Evolutionary conservation across 1,140 invertebrate species (phyloP), one percentile per base, ranked within the genome.

Genomic region (Glossosoma conforme): DNA sequence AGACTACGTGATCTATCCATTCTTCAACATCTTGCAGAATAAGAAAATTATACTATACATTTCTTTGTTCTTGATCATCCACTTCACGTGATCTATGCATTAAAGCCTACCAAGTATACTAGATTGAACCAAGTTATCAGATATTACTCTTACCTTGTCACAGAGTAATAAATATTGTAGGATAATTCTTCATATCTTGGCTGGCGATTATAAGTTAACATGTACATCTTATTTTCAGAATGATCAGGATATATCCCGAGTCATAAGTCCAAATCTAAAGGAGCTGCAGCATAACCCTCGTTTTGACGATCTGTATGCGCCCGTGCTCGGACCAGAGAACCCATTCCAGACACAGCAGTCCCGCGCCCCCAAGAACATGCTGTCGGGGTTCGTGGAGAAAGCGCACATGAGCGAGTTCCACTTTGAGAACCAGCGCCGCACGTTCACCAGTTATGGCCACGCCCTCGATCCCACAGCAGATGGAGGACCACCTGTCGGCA

Each of bases 351-450:
- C 92, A 1, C 80, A 91, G 62, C 93, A 97, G 64, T 85, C 93
- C 68, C 83, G 79, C 58, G 87, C 92, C 1, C 64, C 76, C 1
- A 91, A 92, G 65, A 99, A 99, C 67, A 96, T 89, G 51, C 70
- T 99, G 0, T 86, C 95, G 18, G 97, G 97, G 10, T 97, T 85
- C 78, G 88, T 97, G 3, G 97, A 99, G 67, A 82, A 87, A 60
- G 92, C 95, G 3, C 91, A 97, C 70, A 84, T 99, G 20, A 97
- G 86, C 74, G 89, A 93, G 61, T 99, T 98, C 72, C 90, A 98
- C 60, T 99, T 99, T 82, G 97, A 99, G 73, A 95, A 92, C 67
- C 95, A 99, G 65, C 78, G 97, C 54, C 77, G 93, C 65, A 98
- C 94, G 9, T 99, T 99, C 70, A 77, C 83, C 21, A 93, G 89